These are phyloP conservation scores for Anagyrus pseudococci DNA, from an alignment of 2,888 invertebrate genomes.

Conservation along the genomic window DNA sequence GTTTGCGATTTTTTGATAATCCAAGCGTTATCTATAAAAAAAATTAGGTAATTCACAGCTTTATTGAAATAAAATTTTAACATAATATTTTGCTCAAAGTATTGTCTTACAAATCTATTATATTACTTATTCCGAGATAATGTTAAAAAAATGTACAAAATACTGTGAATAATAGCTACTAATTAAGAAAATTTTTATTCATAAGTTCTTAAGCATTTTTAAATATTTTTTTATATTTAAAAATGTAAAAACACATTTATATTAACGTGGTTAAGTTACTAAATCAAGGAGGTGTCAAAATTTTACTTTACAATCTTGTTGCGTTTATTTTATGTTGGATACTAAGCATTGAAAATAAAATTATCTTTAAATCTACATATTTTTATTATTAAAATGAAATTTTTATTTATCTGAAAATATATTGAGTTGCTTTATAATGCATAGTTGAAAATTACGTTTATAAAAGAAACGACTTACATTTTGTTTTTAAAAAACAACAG, in stretches of 20 bases:
- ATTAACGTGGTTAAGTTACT: not conserved
- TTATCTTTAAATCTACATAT: no score
- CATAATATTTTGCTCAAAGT: slow-evolving; percentile 23
- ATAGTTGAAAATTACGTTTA: no score
- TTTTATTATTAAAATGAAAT: no score
- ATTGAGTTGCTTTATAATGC: no score
- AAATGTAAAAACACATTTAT: slow-evolving; percentile 5
- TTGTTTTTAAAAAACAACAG: no score
- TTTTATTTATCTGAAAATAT: no score
- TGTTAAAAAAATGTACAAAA: slow-evolving; percentile 40
- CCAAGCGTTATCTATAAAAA: slow-evolving; percentile 12
- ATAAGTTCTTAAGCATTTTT: no score
- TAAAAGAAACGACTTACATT: no score
- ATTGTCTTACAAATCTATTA: slow-evolving; percentile 22
- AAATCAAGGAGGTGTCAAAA: not conserved
- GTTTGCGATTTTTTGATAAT: slow-evolving; percentile 17
- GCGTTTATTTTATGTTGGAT: no score
- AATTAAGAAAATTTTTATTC: slow-evolving; percentile 26
- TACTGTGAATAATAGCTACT: slow-evolving; percentile 38
- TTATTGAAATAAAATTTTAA: slow-evolving; percentile 24
- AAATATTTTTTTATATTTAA: slow-evolving; percentile 17
- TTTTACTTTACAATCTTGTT: not conserved
- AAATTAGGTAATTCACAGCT: slow-evolving; percentile 15
- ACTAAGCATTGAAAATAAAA: no score
- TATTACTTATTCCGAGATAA: slow-evolving; percentile 34